Evolutionary conservation across 2,888 invertebrate species (phyloP).

Genomic region (Cecidostiba fungosa): DNA sequence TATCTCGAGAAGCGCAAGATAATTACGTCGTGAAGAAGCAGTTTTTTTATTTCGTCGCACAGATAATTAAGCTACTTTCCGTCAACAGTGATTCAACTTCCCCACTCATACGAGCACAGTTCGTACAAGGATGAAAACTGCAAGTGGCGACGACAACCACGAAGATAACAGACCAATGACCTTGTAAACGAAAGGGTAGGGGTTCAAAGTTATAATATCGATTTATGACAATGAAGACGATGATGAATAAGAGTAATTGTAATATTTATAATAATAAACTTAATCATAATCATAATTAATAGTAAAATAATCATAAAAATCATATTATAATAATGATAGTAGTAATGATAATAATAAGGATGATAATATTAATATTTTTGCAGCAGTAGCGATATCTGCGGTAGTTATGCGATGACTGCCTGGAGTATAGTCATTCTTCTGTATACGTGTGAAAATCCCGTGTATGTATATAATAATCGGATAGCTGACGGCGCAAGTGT

Average conservation of each 20-base stretch:
- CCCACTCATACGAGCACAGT: conserved; percentile 25
- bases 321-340: conserved; percentile 41
- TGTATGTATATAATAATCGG: conserved; percentile 17
- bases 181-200: conserved; percentile 60
- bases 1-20: conserved; percentile 63
- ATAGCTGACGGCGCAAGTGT: conserved; percentile 1
- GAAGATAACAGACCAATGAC: conserved; percentile 63
- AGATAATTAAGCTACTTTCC: conserved; percentile 63
- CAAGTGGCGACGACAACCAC: conserved; percentile 56
- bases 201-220: conserved; percentile 53
- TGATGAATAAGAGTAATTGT: conserved; percentile 68
- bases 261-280: conserved; percentile 44
- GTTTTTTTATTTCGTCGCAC: conserved; percentile 52
- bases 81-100: conserved; percentile 56
- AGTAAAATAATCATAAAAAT: conserved; percentile 37
- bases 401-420: conserved; percentile 61
- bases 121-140: conserved; percentile 46
- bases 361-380: conserved; percentile 66
- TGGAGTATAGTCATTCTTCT: conserved; percentile 9
- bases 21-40: conserved; percentile 61
- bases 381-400: conserved; percentile 63
- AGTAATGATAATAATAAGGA: conserved; percentile 50
- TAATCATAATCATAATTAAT: conserved; percentile 30
- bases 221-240: conserved; percentile 57
- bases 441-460: conserved; percentile 13